A percentile compares a stretch with the other conserved stretches of the same genome.
Evolutionary conservation across 2,797 vertebrate species (phyloP).

Genomic region (Oreortyx pictus): DNA sequence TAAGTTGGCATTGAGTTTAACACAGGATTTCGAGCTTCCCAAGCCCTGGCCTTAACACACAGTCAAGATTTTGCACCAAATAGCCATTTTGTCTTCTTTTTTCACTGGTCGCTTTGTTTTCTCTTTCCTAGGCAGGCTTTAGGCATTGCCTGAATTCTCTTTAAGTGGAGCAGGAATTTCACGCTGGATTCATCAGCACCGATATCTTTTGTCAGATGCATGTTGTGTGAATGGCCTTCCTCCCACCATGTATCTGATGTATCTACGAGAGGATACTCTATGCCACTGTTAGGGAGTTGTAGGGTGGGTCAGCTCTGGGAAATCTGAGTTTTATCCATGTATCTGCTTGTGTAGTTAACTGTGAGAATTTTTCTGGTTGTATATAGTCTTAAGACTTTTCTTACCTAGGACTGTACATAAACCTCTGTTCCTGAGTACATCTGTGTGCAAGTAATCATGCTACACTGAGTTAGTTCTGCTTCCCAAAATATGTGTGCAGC

Average conservation of each 20-base stretch:
- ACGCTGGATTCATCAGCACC: not conserved
- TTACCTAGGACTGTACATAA: not conserved
- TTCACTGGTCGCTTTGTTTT: not conserved
- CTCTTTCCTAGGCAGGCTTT: not conserved
- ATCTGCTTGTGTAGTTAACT: not conserved
- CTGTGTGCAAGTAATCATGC: not conserved
- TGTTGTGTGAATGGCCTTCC: not conserved
- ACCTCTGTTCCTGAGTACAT: not conserved
- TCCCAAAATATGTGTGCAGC: not conserved
- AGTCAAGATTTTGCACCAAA: not conserved
- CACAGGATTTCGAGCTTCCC: not conserved
- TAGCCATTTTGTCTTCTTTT: not conserved
- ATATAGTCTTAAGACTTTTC: not conserved
- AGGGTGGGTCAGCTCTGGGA: not conserved
- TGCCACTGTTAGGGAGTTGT: accelerated
- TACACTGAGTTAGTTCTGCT: not conserved
- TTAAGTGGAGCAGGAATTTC: not conserved
- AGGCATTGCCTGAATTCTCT: not conserved
- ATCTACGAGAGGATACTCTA: not conserved
- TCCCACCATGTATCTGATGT: not conserved
- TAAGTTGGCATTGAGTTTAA: not conserved
- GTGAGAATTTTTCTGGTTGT: not conserved
- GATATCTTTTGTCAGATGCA: not conserved
- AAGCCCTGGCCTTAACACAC: not conserved
- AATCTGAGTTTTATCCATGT: not conserved